These are phyloP conservation scores for Nomada hirtipes DNA, from an alignment of 2,888 invertebrate species.

Conservation along the genomic window DNA sequence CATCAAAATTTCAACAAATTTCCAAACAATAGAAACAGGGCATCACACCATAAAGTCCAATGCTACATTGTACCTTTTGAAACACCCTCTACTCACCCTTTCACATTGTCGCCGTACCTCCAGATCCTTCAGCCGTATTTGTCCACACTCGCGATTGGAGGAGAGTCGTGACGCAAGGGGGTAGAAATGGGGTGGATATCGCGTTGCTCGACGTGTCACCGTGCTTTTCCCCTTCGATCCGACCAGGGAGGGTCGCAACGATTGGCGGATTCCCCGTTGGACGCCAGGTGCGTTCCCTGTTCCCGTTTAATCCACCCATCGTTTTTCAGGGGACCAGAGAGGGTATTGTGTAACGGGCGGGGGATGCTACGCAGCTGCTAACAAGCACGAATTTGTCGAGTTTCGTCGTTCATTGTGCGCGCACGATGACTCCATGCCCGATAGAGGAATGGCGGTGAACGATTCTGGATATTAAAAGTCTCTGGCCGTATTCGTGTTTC, in stretches of 20 bases:
- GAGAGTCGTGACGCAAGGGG: constrained; percentile 19
- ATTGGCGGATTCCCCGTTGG: constrained; percentile 76
- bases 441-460: constrained; percentile 68
- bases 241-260: constrained; percentile 59
- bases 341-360: constrained; percentile 82
- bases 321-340: constrained; percentile 72
- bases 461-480: constrained; percentile 57
- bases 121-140: neutral
- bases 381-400: constrained; percentile 77
- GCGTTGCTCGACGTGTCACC: constrained; percentile 56
- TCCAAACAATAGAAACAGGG: neutral
- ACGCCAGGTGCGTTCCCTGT: constrained; percentile 81
- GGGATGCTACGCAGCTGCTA: constrained; percentile 83
- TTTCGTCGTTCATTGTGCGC: constrained; percentile 32
- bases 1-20: neutral
- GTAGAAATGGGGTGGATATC: constrained; percentile 42
- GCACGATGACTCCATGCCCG: constrained; percentile 55
- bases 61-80: neutral
- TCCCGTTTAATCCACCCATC: constrained; percentile 82
- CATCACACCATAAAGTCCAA: neutral
- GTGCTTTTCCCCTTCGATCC: constrained; percentile 40
- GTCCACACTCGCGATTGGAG: constrained; percentile 45
- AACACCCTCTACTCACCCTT: neutral
- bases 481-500: constrained; percentile 37
- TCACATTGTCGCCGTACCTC: neutral